Evolutionary conservation across 53 echinoderm and acorn worm species (phyloP).

Genomic region (Crossaster papposus): DNA sequence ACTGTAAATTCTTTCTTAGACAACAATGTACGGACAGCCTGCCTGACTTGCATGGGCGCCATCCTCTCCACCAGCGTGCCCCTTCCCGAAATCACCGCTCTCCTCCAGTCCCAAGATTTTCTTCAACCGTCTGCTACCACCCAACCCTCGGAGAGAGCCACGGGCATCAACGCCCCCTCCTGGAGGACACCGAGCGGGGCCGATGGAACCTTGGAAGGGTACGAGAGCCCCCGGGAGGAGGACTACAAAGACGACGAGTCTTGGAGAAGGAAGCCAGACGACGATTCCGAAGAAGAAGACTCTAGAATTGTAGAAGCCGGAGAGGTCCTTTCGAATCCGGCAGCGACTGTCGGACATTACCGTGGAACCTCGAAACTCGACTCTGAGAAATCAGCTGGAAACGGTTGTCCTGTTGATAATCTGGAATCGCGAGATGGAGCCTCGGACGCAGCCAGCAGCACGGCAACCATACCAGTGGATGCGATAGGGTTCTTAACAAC

Average conservation of each 20-base stretch:
- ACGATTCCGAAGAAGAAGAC: conserved; percentile 12
- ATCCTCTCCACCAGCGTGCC: conserved; percentile 75
- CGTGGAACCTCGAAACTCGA: not conserved
- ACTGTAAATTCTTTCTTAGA: conserved; percentile 60
- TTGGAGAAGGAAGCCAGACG: not conserved
- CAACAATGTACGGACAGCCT: conserved; percentile 91
- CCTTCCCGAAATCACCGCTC: conserved; percentile 71
- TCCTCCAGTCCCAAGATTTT: conserved; percentile 67
- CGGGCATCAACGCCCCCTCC: conserved; percentile 38
- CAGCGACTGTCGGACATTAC: not conserved
- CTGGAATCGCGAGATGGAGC: not conserved
- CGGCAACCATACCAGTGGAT: not conserved
- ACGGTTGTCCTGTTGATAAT: too few species aligned
- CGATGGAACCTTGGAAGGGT: conserved; percentile 11
- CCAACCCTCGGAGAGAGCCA: conserved; percentile 5
- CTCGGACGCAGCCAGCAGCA: not conserved
- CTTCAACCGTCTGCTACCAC: conserved; percentile 5
- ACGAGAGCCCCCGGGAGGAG: conserved; percentile 25
- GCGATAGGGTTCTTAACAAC: not conserved
- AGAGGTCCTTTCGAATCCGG: not conserved
- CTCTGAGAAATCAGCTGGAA: not conserved
- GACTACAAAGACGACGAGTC: conserved; percentile 26
- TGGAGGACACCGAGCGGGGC: conserved; percentile 33
- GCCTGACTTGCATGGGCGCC: conserved; percentile 92
- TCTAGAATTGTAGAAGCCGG: not conserved